These are phyloP conservation scores for Argyrosomus japonicus DNA, from an alignment of 2,113 vertebrate genomes.

Conservation along the genomic window DNA sequence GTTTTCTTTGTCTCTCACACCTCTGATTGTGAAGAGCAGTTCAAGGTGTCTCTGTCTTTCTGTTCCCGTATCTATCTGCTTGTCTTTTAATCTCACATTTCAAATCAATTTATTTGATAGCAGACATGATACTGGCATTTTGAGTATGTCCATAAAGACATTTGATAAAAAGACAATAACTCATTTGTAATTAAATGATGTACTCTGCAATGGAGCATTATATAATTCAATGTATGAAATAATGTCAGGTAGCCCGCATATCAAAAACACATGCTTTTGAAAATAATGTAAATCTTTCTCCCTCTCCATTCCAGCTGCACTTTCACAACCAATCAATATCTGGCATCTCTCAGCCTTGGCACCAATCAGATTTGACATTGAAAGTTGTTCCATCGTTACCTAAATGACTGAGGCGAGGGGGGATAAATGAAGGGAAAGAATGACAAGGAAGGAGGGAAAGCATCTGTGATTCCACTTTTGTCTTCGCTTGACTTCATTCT, in stretches of 20 bases:
- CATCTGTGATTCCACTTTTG: slow-evolving; percentile 76
- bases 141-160: not conserved
- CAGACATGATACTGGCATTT: not conserved
- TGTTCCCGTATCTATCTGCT: not conserved
- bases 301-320: slow-evolving; percentile 56
- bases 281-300: slow-evolving; percentile 22
- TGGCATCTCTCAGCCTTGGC: slow-evolving; percentile 69
- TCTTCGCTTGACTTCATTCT: slow-evolving; percentile 83
- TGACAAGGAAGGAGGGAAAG: slow-evolving; percentile 57
- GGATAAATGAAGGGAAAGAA: slow-evolving; percentile 35
- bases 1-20: slow-evolving; percentile 37
- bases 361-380: slow-evolving; percentile 77
- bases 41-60: slow-evolving; percentile 39
- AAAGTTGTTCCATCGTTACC: slow-evolving; percentile 60
- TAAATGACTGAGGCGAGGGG: slow-evolving; percentile 26
- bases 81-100: slow-evolving; percentile 6
- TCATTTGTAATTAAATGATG: not conserved
- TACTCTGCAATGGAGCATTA: not conserved
- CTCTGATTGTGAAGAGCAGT: slow-evolving; percentile 43
- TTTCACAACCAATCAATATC: slow-evolving; percentile 62
- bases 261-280: not conserved
- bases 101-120: not conserved
- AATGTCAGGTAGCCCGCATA: not conserved
- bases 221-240: not conserved
- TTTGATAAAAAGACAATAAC: not conserved